Evolutionary conservation across 2,797 vertebrate species (phyloP), one percentile per base, ranked within the genome.

Genomic region (Sylvilagus floridanus): DNA sequence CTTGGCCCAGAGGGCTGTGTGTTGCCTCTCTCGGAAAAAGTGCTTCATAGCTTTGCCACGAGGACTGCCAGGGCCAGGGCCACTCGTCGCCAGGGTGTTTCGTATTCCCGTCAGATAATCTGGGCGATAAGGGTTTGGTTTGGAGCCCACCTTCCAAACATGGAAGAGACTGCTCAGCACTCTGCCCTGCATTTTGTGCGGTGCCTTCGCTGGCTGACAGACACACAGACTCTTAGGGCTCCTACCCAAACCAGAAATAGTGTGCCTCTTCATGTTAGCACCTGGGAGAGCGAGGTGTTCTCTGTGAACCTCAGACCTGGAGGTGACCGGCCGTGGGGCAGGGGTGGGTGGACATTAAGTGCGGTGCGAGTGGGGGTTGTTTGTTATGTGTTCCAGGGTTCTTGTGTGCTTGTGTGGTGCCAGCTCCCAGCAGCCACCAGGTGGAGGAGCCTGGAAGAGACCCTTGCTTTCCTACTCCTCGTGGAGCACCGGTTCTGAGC

Each of bases 131-230:
- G 11, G 60, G 94, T 83, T 96, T 96, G 96, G 94, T 95, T 81
- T 93, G 72, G 95, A 54, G 93, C 95, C 94, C 90, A 96, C 97
- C 96, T 96, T 97, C 94, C 37, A 85, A 91, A 93, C 86, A 65
- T 0, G 54, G 93, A 91, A 93, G 75, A 65, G 77, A 91, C 96
- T 42, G 52, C 92, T 85, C 2, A 66, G 50, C 8, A n/a, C 81
- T 90, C 92, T 90, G 73, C 84, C 68, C n/a, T 37, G 3, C 13
- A 22, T 78, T 93, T 90, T 95, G 30, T 47, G 85, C 0, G 72
- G 65, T 79, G 17, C n/a, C 47, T 83, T 89, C 28, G 54, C 28
- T 94, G 78, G 11, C 88, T 88, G 50, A 92, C 93, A 92, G 75
- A 54, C 37, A 32, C 14, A 57, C 54, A 42, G 37, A 75, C 60